Evolutionary conservation across 2,113 vertebrate genomes (phyloP), one percentile per base, ranked within the genome.

Genomic region (Blennius ocellaris): DNA sequence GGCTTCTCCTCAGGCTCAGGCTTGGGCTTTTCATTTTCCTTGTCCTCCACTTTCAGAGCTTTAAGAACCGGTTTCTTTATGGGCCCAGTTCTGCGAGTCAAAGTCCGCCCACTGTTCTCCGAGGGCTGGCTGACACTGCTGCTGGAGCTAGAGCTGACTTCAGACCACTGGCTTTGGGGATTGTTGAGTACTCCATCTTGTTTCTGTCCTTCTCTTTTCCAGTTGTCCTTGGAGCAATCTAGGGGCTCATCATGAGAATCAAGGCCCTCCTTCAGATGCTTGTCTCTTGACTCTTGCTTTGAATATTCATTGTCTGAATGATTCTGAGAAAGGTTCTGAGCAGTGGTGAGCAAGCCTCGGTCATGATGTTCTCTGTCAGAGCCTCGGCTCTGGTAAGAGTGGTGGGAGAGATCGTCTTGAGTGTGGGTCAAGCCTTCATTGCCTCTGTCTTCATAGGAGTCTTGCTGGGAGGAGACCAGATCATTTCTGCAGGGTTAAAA

Each of bases 21-120:
- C 85, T 96, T 98, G 58, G 97, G 97, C 36, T 96, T 94, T 58
- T 98, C 97, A 57, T 97, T 98, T 69, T 98, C 97, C 70, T 99
- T 99, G 54, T 99, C 97, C 63, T 99, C 98, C 0, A 99, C 96
- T 78, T 99, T 99, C 12, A 99, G 95, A 69, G 97, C 97, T 83
- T 99, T 99, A 15, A 99, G 95, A 58, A 99, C 96, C 0, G 98
- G 98, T 36, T 98, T 99, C 92, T 99, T 99, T 81, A 99, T 98
- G 0, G 97, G 97, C 0, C 98, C 98, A 0, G 97, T 97, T 78
- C 97, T 92, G 37, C 98, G 94, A 0, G 89, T 93, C 61, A 94
- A 51, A 21, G 89, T 88, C 55, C 97, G 94, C 5, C 95, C 89
- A 0, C 90, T 92, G 11, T 91, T 92, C 84, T 99, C 98, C 9